Evolutionary conservation across 1,140 invertebrate species (phyloP).

Genomic region (Apis florea): DNA sequence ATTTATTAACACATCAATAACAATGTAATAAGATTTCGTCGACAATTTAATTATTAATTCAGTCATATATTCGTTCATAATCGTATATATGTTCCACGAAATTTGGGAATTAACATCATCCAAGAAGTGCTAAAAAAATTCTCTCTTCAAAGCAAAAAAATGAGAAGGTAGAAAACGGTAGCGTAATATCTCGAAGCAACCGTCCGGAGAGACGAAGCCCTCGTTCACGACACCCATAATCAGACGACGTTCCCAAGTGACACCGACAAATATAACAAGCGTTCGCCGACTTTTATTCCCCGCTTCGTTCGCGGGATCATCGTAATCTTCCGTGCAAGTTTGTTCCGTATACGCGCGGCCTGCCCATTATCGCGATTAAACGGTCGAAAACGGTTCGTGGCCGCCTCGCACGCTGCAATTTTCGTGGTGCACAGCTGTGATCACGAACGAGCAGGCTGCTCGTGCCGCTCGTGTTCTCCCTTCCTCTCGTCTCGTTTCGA

Average conservation of each 20-base stretch:
- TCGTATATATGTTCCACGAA: too few species aligned
- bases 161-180: conserved; percentile 8
- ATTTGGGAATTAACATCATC: too few species aligned
- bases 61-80: too few species aligned
- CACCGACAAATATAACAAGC: conserved; percentile 11
- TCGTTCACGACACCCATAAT: conserved; percentile 20
- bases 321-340: conserved; percentile 46
- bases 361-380: conserved; percentile 53
- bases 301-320: background rate
- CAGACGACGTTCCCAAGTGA: background rate
- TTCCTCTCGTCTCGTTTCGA: conserved; percentile 8
- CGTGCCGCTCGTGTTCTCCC: conserved; percentile 44
- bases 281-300: conserved; percentile 24
- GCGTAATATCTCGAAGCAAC: background rate
- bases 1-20: too few species aligned
- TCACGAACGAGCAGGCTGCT: conserved; percentile 53
- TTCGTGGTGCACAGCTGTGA: conserved; percentile 61
- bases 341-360: conserved; percentile 37
- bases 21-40: too few species aligned
- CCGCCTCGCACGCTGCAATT: conserved; percentile 54
- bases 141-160: background rate
- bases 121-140: too few species aligned
- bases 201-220: background rate
- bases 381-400: conserved; percentile 34
- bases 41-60: too few species aligned